Percentiles rank a stretch among this genome's conserved stretches.
phyloP scores from a whole-genome alignment of 1,140 invertebrate genomes.

The Calephelis virginiensis region DNA sequence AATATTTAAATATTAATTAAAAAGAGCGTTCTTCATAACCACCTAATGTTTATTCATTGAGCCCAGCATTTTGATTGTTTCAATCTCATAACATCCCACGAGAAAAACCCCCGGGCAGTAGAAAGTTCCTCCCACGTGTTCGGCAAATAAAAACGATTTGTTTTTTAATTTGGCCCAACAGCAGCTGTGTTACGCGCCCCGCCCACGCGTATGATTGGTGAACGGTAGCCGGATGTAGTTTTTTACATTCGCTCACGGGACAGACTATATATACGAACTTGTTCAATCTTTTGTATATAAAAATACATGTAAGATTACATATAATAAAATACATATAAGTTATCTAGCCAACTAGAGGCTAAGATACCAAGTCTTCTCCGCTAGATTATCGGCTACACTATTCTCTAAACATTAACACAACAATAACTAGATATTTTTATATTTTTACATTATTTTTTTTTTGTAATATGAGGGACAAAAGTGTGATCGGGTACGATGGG shows the following conservation, averaged over 20 bases:
- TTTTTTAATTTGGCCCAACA: constrained; percentile 62
- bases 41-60: not conserved
- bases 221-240: constrained; percentile 51
- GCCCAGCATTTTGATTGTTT: constrained; percentile 11
- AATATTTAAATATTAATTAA: not conserved
- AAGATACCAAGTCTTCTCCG: no score
- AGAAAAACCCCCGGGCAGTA: constrained; percentile 58
- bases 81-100: constrained; percentile 43
- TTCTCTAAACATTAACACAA: no score
- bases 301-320: no score
- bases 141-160: constrained; percentile 56
- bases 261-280: no score
- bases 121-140: constrained; percentile 65
- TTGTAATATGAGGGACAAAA: no score
- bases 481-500: no score
- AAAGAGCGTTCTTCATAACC: not conserved
- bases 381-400: no score
- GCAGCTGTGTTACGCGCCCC: constrained; percentile 67
- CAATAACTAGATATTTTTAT: no score
- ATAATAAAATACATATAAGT: no score
- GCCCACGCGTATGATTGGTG: constrained; percentile 60
- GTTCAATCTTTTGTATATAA: no score
- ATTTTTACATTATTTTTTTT: no score
- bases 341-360: no score
- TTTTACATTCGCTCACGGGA: constrained; percentile 22